Base-by-base conservation (phyloP, 2,113 vertebrate species). In the Tetrao urogallus region DNA sequence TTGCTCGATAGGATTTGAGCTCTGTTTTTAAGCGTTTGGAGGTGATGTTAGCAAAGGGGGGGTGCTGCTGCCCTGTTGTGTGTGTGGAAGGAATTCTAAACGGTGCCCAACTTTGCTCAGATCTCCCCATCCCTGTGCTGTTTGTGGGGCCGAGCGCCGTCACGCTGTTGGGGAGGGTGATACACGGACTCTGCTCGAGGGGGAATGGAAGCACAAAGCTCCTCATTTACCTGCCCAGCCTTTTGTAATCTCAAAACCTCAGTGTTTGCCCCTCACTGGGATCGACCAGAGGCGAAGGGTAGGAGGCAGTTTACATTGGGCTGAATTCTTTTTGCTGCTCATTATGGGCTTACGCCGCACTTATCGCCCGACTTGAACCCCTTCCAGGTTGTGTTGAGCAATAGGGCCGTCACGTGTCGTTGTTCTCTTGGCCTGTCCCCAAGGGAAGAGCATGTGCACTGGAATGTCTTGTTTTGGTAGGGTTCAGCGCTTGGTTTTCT, bases 301-400 rank as follows among this genome's bases (percentile, higher is more conserved):
- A 83, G 90, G n/a, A 19, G 43, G 4, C n/a, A 43, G 78, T 93
- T 94, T 89, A 69, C 82, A 47, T 93, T 73, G 86, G 90, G 86
- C 57, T 81, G 19, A 83, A 92, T 95, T 61, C 77, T 54, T 82
- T 81, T 57, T 57, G 18, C 30, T 92, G 72, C 28, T 82, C 47
- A 4, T 69, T 34, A 1, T 1, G 7, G 93, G 87, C 65, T 94
- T 27, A 9, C 71, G 2, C 11, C 0, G 15, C 89, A 18, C 93
- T 93, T 87, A 47, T 84, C 89, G 45, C 79, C 87, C 66, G 15
- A 13, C 92, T 95, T 94, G 94, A 95, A 94, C 82, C 25, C 89
- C 84, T 95, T 94, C 95, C 95, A 95, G 89, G 84, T 88, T 2
- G 74, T 5, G 32, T 95, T 95, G 95, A 76, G 95, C 94, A 95